Evolutionary conservation across 2,113 vertebrate species (phyloP), one percentile per base, ranked within the genome.

Genomic region (Notiomystis cincta): DNA sequence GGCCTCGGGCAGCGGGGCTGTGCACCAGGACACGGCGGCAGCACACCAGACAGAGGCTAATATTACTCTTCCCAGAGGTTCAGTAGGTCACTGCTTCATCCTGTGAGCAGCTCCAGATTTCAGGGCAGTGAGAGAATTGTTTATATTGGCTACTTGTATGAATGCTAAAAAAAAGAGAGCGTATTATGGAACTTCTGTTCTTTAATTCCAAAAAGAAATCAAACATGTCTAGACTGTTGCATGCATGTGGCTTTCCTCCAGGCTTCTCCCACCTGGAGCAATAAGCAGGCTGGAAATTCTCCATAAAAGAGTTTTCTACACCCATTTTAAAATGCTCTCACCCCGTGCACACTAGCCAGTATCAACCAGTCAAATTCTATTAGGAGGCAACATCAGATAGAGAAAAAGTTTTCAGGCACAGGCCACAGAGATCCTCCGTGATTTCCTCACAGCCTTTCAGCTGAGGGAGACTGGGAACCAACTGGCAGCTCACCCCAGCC

Each of bases 111-210:
- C 44, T 94, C 82, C 65, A 85, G 92, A 97, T 97, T 95, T 94
- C 95, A 96, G 90, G 94, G 94, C 93, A 96, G 80, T 97, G 96
- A 97, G 96, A 91, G 93, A 97, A 97, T 97, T 96, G 95, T 97
- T 97, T 97, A 96, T 89, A 79, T 96, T 97, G 96, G 96, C 96
- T 95, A 94, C 93, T 95, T 89, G 75, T 71, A 71, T 1, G 37
- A 93, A 90, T 88, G 42, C 48, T 71, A 50, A 80, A 65, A 86
- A 60, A 31, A 77, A 35, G 9, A 47, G 51, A 44, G 65, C n/a
- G 38, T 85, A 94, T 97, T 96, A 92, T 92, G 88, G 88, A 82
- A 97, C 91, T 95, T 96, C 93, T 94, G 95, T 95, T 96, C 89
- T 95, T 87, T 92, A 96, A 95, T 91, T 90, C 91, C 78, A 88